Evolutionary conservation across 2,797 vertebrate species (phyloP).

Genomic region (Ficedula albicollis): DNA sequence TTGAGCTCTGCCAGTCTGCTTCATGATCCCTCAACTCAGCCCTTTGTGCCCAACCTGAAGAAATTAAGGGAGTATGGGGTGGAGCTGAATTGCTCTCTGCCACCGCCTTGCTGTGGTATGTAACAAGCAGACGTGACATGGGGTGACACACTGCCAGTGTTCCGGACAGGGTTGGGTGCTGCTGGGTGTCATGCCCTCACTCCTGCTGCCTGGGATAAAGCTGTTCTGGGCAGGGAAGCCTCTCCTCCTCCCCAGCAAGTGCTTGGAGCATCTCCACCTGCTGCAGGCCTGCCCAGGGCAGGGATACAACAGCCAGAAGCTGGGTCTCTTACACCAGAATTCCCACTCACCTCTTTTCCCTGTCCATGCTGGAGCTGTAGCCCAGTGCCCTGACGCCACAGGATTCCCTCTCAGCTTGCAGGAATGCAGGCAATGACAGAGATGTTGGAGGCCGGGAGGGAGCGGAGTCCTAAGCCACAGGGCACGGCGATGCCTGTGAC

Average conservation of each 20-base stretch:
- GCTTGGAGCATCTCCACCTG: rapidly evolving
- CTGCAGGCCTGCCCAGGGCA: not conserved
- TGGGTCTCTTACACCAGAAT: not conserved
- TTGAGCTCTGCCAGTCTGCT: constrained; percentile 8
- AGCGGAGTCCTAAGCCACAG: not conserved
- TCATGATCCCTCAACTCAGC: not conserved
- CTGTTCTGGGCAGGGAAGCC: not conserved
- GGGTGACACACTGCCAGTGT: not conserved
- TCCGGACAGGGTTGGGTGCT: not conserved
- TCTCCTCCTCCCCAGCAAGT: not conserved
- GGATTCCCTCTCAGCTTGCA: too few relatives aligned
- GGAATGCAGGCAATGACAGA: too few relatives aligned
- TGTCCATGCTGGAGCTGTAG: rapidly evolving
- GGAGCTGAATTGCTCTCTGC: not conserved
- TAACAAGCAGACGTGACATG: rapidly evolving
- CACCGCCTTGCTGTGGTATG: not conserved
- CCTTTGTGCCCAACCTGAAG: not conserved
- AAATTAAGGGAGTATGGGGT: not conserved
- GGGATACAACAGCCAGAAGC: not conserved
- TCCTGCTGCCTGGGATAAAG: not conserved
- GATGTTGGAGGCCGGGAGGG: not conserved
- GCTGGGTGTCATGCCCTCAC: not conserved
- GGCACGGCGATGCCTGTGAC: not conserved
- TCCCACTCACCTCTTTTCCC: not conserved
- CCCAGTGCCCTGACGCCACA: not conserved